Base-by-base conservation (phyloP, 1,140 invertebrate species). In the Samia ricini region DNA sequence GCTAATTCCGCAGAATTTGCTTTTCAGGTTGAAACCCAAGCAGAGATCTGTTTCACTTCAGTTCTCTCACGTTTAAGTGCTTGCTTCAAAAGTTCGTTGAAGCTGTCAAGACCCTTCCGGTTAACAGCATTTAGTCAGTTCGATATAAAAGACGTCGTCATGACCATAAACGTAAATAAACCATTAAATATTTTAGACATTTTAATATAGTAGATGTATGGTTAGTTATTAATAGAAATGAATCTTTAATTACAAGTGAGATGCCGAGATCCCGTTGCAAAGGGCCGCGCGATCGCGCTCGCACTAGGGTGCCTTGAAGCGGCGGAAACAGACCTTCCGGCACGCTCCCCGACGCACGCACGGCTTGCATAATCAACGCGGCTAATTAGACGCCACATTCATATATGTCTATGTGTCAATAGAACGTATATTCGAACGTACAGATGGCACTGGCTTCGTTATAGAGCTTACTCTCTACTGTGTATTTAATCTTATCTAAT, bases 321-420 rank as follows among this genome's bases (percentile, higher is more conserved):
- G 61, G 50, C 74, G 74, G 75, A 77, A 72, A 64, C 58, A 48
- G 48, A 50, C 49, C 66, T 74, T 77, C 75, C 75, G 69, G 68
- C 69, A 66, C 64, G 54, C 64, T 49, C 60, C 68, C 52, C 57
- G 61, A 42, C 60, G 57, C 52, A 42, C 60, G 57, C 52, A 55
- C 56, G 69, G 56, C 68, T 64, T 65, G 68, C 63, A 72, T 76
- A 69, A 68, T 72, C 66, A 75, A 72, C 55, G 64, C 42, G 26
- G 54, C 66, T 74, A 77, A 77, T 77, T 75, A 75, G n/a, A 75
- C 70, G 63, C 68, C 52, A 22, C 21, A 22, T 19, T 42, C 10
- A 12, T n/a, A n/a, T n/a, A n/a, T 12, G 12, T 42, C 33, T 10
- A 5, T 36, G 33, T 36, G 7, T 42, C 33, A 42, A 42, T 42